Evolutionary conservation across 2,888 invertebrate genomes (phyloP), one percentile per base, ranked within the genome.

Genomic region (Amaurobius ferox): DNA sequence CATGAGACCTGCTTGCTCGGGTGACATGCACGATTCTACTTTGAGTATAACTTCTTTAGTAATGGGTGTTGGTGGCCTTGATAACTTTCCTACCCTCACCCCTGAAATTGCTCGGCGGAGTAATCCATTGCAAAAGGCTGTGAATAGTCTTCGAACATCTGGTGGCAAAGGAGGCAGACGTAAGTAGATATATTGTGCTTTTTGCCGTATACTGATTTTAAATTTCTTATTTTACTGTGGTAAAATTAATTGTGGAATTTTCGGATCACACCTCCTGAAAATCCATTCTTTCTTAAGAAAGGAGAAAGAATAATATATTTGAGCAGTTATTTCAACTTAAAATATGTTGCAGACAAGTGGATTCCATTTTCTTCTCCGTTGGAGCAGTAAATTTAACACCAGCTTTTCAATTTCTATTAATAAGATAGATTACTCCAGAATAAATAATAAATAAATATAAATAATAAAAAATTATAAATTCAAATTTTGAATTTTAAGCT

Each of bases 11-110:
- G 0, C 93, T 95, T 93, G 94, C 94, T 40, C 55, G 39, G 44
- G 23, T 30, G 87, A 71, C 66, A 79, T 83, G 78, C 86, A 88
- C 72, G 97, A 96, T 90, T 96, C 96, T 89, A 95, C 95, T 89
- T 92, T 97, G 40, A 96, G 96, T 88, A 94, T 97, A 89, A 96
- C 96, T 92, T 97, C 97, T 0, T 91, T 97, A 73, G 92, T 96
- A 7, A 73, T 89, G 55, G 88, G 88, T 16, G 71, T 91, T 95
- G 88, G 94, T 95, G 88, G 88, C 28, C 48, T 88, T 30, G 89
- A 89, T 28, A 86, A 79, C 67, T 89, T 86, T 39, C 86, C 88
- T 26, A 88, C 90, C 7, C 92, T 94, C 64, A 94, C 94, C 0
- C 94, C 94, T 0, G 95, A 95, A 90, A 93, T 94, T 19, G 93